Base-by-base conservation (phyloP, 30 jellyfish, hydroid and myxozoan genomes). In the Hydractinia echinata region DNA sequence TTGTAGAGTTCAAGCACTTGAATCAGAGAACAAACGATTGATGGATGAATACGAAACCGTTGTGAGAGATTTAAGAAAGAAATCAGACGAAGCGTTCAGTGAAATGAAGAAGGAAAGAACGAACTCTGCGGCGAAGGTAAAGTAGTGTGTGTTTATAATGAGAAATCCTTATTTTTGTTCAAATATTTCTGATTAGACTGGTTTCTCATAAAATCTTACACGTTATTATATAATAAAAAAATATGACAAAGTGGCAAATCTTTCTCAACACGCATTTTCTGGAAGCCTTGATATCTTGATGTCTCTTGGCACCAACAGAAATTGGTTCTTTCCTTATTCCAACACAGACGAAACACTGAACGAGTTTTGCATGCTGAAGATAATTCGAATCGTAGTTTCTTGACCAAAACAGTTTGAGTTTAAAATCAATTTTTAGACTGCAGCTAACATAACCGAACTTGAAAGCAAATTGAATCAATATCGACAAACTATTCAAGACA, bases 401-500 rank as follows among this genome's bases (percentile, higher is more conserved):
- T 30, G 44, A 30, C 44, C 44, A 2, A 30, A 30, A 30, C 44
- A 2, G 44, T 30, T n/a, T 11, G 4, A 67, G 13, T 71, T 55
- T 50, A 15, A 1, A 7, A 0, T 10, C 79, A 0, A 51, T 55
- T 73, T 55, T 7, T 53, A 87, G 96, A 81, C 96, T 5, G 14
- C 91, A 9, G 87, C 56, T 13, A 86, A 72, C 50, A 81, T 87
- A 7, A 54, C 88, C 13, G 96, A 87, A 18, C 19, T 81, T 6
- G 96, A 87, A 60, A 60, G 81, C 7, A 76, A 82, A 66, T 67
- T 87, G 14, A 87, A 56, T 54, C 82, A 87, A 10, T 72, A 54
- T 61, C 76, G 78, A 21, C 90, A 87, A 55, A 16, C 88, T 8
- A 9, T 87, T 53, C 85, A 87, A 74, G 96, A 87, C 61, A 8